Percentiles rank a stretch among this genome's conserved stretches.
phyloP scores from a whole-genome alignment of 2,888 invertebrate species.

The Dynastes tityus region DNA sequence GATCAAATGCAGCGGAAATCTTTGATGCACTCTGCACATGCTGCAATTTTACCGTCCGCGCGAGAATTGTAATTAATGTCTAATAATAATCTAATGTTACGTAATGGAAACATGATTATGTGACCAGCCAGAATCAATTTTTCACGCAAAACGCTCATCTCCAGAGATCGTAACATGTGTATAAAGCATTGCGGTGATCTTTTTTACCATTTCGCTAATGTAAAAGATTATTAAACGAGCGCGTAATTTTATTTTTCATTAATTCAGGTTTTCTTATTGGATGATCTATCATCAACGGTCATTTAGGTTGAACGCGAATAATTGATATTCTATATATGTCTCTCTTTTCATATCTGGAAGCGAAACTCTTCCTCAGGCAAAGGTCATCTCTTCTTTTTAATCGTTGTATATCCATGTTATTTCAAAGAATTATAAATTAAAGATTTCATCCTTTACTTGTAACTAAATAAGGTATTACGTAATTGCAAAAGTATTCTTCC shows the following conservation, averaged over 20 bases:
- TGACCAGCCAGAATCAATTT: constrained; percentile 18
- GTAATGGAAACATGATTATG: constrained; percentile 26
- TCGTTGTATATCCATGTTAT: too few species aligned
- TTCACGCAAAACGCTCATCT: constrained; percentile 11
- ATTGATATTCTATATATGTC: constrained; percentile 7
- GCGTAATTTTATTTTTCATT: constrained; percentile 40
- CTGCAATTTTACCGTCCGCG: constrained; percentile 16
- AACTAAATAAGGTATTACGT: too few species aligned
- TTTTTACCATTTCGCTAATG: not conserved
- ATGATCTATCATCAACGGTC: not conserved
- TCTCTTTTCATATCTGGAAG: not conserved
- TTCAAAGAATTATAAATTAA: too few species aligned
- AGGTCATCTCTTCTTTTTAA: not conserved
- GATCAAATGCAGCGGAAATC: constrained; percentile 34
- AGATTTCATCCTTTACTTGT: too few species aligned
- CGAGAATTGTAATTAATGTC: constrained; percentile 31
- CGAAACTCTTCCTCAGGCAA: not conserved
- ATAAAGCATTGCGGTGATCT: constrained; percentile 10
- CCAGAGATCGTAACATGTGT: not conserved
- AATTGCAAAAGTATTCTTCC: too few species aligned
- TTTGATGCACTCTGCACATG: constrained; percentile 30
- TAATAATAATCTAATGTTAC: constrained; percentile 36
- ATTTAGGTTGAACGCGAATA: constrained; percentile 23
- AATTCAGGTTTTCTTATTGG: constrained; percentile 30
- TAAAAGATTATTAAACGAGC: constrained; percentile 15